Conservation (phyloP, 2,797 vertebrate species). For the Myripristis murdjan region DNA sequence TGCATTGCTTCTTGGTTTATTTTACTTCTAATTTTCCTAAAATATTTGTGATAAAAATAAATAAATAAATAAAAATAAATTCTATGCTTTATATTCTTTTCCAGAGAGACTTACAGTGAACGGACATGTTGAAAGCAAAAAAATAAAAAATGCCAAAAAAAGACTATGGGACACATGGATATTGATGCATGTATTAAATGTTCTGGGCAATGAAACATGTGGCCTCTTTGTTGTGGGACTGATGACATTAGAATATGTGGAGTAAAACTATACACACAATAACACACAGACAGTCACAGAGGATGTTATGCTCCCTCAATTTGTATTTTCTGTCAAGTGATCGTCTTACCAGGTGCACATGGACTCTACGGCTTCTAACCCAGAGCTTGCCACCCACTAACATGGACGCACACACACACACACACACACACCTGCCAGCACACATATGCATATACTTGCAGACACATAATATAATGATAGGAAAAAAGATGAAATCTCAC, state of each 20-base stretch:
- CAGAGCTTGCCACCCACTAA: slow-evolving; percentile 56
- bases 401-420: slow-evolving; percentile 38
- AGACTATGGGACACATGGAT: too few relatives aligned
- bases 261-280: slow-evolving; percentile 38
- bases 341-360: slow-evolving; percentile 54
- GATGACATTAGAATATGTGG: slow-evolving; percentile 45
- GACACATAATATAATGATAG: too few relatives aligned
- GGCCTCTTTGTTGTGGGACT: slow-evolving; percentile 27
- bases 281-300: slow-evolving; percentile 34
- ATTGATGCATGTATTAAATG: too few relatives aligned
- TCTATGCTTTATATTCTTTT: too few relatives aligned
- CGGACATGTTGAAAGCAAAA: too few relatives aligned
- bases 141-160: too few relatives aligned
- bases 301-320: slow-evolving; percentile 40
- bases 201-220: slow-evolving; percentile 3
- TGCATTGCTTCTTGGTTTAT: too few relatives aligned
- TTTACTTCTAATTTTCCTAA: too few relatives aligned
- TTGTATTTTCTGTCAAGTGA: slow-evolving; percentile 60
- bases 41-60: too few relatives aligned
- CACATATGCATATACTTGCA: slow-evolving; percentile 19
- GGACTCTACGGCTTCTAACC: slow-evolving; percentile 64
- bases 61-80: too few relatives aligned
- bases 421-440: slow-evolving; percentile 29
- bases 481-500: not conserved
- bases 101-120: too few relatives aligned